Base-by-base conservation (phyloP, 2,113 vertebrate genomes). In the Oncorhynchus gorbuscha region DNA sequence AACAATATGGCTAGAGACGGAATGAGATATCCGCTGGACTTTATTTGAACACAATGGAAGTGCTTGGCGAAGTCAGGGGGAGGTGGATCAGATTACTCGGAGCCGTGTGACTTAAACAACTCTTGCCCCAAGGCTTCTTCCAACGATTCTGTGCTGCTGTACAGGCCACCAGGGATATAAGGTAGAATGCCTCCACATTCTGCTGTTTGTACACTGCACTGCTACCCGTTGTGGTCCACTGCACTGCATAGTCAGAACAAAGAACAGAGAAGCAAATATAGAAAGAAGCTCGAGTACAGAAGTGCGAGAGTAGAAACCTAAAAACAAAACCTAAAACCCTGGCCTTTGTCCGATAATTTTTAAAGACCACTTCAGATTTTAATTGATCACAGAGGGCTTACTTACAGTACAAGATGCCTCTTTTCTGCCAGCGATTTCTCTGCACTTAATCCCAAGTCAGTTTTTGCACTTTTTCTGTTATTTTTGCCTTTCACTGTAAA, bases 51-150 rank as follows among this genome's bases (percentile, higher is more conserved):
- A 65, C 65, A 76, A 76, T 61, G 22, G 74, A 79, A 83, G 79
- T 65, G 77, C 76, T 76, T 39, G 20, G 78, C 79, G 49, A 35
- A 69, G 77, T 89, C 79, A 76, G 30, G 62, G 62, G 76, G 75
- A 59, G 78, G 8, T 28, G 79, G 71, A 80, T 82, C 59, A 79
- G 79, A 87, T 88, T 85, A 24, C 68, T 11, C 73, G 83, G 68
- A 39, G 74, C 84, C 75, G 73, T 78, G 83, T 70, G 81, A 84
- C 83, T 84, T 76, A 58, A 84, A 83, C 79, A 85, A 77, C 78
- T 81, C 81, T 76, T 79, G 76, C 85, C 86, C 77, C 32, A 32
- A 76, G 78, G 76, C 74, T 86, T 79, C 79, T 81, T 85, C 74
- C 83, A 79, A 90, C 73, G 76, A 76, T 84, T 89, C 84, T 84